phyloP scores from a whole-genome alignment of 2,113 vertebrate species.

The Bothrops jararaca region DNA sequence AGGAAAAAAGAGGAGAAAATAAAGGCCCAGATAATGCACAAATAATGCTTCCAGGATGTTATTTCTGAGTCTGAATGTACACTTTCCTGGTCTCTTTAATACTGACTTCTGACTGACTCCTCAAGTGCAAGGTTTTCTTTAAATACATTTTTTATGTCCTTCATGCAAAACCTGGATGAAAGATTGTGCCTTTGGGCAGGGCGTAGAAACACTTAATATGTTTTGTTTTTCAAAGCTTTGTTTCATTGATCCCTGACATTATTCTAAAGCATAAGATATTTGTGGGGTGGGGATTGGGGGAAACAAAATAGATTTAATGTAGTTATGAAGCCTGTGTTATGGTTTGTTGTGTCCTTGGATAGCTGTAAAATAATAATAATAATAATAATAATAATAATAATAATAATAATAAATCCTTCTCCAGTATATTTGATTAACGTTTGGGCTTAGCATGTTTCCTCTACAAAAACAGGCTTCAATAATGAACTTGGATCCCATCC shows the following conservation, averaged over 20 bases:
- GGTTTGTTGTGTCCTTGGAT: conserved; percentile 69
- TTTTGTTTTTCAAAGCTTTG: conserved; percentile 58
- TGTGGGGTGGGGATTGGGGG: conserved; percentile 7
- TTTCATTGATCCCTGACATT: conserved; percentile 68
- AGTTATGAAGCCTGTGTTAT: conserved; percentile 61
- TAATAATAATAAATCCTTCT: conserved; percentile 49
- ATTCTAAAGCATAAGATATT: conserved; percentile 62
- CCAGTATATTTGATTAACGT: conserved; percentile 68
- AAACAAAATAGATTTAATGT: conserved; percentile 61
- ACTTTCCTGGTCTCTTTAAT: conserved; percentile 17
- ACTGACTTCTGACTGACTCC: background rate
- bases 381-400: background rate
- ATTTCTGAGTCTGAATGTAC: background rate
- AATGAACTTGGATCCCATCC: conserved; percentile 55
- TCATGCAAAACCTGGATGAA: conserved; percentile 62
- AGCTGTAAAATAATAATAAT: conserved; percentile 34
- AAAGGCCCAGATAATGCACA: background rate
- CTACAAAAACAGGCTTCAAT: conserved; percentile 58
- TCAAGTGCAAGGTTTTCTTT: background rate
- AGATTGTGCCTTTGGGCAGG: conserved; percentile 67
- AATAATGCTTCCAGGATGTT: conserved; percentile 36
- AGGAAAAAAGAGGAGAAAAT: conserved; percentile 37
- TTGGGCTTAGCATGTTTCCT: conserved; percentile 68
- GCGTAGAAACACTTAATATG: conserved; percentile 59
- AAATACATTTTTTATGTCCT: conserved; percentile 11